Conservation (phyloP, 2,797 vertebrate genomes). For the Myotis myotis region DNA sequence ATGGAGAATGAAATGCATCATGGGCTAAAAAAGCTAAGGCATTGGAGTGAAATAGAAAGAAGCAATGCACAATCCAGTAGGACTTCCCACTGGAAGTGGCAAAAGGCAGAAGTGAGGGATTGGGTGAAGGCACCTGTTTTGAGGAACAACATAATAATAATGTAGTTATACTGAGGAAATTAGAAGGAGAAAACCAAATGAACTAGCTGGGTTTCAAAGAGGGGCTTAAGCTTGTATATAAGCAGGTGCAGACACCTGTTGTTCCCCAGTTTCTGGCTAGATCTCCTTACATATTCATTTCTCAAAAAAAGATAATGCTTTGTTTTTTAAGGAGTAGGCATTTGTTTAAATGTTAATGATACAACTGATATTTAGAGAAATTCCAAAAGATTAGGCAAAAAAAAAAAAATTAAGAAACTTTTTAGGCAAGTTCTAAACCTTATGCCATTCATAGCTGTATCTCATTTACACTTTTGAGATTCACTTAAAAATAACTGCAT, state of each 20-base stretch:
- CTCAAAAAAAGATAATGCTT: not conserved
- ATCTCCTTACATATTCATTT: not conserved
- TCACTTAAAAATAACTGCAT: slow-evolving; percentile 72
- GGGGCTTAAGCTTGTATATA: not conserved
- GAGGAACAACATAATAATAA: not conserved
- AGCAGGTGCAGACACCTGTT: too few relatives aligned
- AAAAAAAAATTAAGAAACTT: slow-evolving; percentile 12
- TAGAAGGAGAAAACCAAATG: not conserved
- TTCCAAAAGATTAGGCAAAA: slow-evolving; percentile 64
- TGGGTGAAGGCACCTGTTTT: not conserved
- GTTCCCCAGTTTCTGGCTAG: not conserved
- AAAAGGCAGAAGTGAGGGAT: not conserved
- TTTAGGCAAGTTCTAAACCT: slow-evolving; percentile 55
- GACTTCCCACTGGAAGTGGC: slow-evolving; percentile 5
- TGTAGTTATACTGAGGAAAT: not conserved
- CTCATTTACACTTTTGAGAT: slow-evolving; percentile 71
- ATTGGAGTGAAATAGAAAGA: not conserved
- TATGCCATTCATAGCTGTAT: slow-evolving; percentile 12
- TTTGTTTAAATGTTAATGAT: slow-evolving; percentile 69
- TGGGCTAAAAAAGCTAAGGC: not conserved
- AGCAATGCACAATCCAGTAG: not conserved
- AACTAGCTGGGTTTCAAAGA: not conserved
- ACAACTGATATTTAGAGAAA: slow-evolving; percentile 56
- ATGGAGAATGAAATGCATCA: not conserved
- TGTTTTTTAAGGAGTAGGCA: slow-evolving; percentile 35